A percentile compares a stretch with the other conserved stretches of the same genome.
phyloP scores from a whole-genome alignment of 2,888 invertebrate species.

The Psylliodes chrysocephalus region DNA sequence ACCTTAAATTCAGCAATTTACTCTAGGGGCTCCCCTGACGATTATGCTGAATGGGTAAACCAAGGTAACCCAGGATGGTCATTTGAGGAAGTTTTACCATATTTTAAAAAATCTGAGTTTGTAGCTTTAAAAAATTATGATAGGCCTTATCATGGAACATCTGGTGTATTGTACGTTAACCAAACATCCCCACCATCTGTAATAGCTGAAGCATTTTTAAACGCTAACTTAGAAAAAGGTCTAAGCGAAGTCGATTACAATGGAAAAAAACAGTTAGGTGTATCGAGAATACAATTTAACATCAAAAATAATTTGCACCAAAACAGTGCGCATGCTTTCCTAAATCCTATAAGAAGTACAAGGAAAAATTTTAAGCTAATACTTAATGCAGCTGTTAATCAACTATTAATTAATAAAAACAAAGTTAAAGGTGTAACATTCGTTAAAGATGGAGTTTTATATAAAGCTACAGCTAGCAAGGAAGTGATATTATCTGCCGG shows the following conservation, averaged over 20 bases:
- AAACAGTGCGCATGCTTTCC: slow-evolving; percentile 26
- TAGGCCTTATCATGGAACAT: slow-evolving; percentile 48
- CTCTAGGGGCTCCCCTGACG: slow-evolving; percentile 70
- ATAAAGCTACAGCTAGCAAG: slow-evolving; percentile 69
- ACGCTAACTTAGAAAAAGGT: slow-evolving; percentile 65
- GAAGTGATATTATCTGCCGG: slow-evolving; percentile 86
- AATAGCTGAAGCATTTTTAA: slow-evolving; percentile 12
- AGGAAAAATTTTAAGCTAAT: slow-evolving; percentile 64
- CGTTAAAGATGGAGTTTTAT: slow-evolving; percentile 47
- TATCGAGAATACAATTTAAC: slow-evolving; percentile 29
- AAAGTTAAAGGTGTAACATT: slow-evolving; percentile 28
- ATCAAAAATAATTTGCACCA: slow-evolving; percentile 29
- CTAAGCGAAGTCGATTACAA: slow-evolving; percentile 29
- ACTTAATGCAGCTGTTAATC: slow-evolving; percentile 62
- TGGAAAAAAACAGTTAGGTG: slow-evolving; percentile 21
- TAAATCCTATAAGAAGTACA: slow-evolving; percentile 13
- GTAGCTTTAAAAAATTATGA: slow-evolving; percentile 9
- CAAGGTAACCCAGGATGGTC: slow-evolving; percentile 78
- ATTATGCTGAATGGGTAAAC: slow-evolving; percentile 78
- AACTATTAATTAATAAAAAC: slow-evolving; percentile 7
- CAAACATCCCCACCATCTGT: slow-evolving; percentile 22
- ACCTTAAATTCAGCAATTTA: slow-evolving; percentile 83
- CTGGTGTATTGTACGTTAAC: slow-evolving; percentile 67
- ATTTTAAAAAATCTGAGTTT: slow-evolving; percentile 79
- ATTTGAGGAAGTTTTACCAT: slow-evolving; percentile 74